These are phyloP conservation scores for Rhorus exstirpatorius DNA, from an alignment of 2,888 invertebrate species.

Conservation along the genomic window DNA sequence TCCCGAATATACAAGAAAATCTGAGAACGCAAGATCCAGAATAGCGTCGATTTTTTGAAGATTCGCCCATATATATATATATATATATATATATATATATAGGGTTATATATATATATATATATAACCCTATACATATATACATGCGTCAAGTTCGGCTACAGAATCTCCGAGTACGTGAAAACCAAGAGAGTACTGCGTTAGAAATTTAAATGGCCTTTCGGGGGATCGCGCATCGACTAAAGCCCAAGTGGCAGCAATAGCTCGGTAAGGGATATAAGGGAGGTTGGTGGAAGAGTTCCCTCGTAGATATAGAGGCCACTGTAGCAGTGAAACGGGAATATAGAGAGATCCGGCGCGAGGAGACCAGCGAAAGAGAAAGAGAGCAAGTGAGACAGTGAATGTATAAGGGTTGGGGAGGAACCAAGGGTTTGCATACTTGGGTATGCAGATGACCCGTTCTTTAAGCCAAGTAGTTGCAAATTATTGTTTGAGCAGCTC, in stretches of 20 bases:
- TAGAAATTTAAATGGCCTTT: conserved; percentile 72
- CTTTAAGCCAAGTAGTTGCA: conserved; percentile 73
- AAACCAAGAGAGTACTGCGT: conserved; percentile 51
- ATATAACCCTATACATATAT: background rate
- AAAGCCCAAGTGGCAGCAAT: conserved; percentile 62
- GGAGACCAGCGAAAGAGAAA: background rate
- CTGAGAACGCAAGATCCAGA: too few relatives aligned
- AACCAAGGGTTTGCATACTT: conserved; percentile 61
- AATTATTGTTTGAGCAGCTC: conserved; percentile 73
- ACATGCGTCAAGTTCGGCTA: conserved; percentile 11
- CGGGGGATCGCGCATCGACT: conserved; percentile 62
- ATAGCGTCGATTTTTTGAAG: too few relatives aligned
- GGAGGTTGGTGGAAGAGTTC: conserved; percentile 22
- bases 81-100: background rate
- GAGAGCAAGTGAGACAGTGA: conserved; percentile 5
- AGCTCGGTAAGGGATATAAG: conserved; percentile 24
- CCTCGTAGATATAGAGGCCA: conserved; percentile 41
- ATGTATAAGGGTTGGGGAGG: conserved; percentile 31
- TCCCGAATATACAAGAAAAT: too few relatives aligned
- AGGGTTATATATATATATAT: conserved; percentile 1
- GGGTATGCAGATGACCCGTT: conserved; percentile 73
- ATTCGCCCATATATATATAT: too few relatives aligned
- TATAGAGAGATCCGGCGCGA: background rate
- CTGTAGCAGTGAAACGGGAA: conserved; percentile 41
- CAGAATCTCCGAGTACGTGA: conserved; percentile 40